phyloP scores from a whole-genome alignment of 2,797 vertebrate species.

The Pangasius macronema region DNA sequence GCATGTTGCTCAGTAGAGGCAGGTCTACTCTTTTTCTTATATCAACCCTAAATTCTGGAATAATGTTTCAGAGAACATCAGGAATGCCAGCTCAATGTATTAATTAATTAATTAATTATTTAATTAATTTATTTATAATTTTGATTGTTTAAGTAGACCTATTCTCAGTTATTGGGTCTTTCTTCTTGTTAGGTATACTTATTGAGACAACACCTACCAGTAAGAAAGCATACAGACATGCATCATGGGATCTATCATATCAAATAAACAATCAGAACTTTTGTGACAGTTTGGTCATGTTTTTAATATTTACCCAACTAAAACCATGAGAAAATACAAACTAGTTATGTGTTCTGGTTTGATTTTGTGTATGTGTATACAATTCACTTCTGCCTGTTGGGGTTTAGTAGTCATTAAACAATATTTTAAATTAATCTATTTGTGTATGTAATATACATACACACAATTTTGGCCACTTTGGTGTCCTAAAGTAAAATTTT shows the following conservation, averaged over 20 bases:
- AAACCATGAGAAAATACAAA: not conserved
- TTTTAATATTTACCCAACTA: not conserved
- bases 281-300: not conserved
- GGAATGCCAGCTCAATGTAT: not conserved
- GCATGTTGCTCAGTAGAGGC: not conserved
- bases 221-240: not conserved
- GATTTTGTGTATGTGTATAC: too few species aligned
- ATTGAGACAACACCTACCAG: not conserved
- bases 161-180: not conserved
- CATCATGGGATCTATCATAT: not conserved
- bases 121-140: too few species aligned
- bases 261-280: not conserved
- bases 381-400: too few species aligned
- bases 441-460: too few species aligned
- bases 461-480: too few species aligned
- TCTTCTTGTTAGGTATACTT: not conserved
- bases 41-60: not conserved
- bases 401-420: too few species aligned
- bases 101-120: too few species aligned
- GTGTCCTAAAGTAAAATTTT: too few species aligned
- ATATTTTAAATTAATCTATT: too few species aligned
- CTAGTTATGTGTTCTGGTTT: too few species aligned
- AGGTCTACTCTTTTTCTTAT: not conserved
- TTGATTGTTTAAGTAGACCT: not conserved
- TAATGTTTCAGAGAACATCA: not conserved